phyloP scores from a whole-genome alignment of 1,140 invertebrate genomes.

The Hyposmocoma kahamanoa region DNA sequence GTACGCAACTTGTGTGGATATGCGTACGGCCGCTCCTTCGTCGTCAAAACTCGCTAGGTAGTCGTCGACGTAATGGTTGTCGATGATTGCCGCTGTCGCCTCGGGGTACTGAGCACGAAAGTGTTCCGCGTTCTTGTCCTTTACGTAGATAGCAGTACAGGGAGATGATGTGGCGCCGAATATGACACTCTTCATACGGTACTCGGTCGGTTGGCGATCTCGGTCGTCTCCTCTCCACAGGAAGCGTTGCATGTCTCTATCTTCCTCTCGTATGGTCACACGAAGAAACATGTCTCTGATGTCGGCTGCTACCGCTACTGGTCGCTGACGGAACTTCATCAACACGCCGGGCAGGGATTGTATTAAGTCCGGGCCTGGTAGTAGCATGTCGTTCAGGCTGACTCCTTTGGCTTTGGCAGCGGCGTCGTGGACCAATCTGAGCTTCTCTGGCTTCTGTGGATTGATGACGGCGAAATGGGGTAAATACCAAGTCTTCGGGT shows the following conservation, averaged over 20 bases:
- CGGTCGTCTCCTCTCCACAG: neutral
- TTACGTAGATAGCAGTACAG: slow-evolving; percentile 16
- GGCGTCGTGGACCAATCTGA: too few species aligned
- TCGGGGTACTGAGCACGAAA: slow-evolving; percentile 18
- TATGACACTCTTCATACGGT: slow-evolving; percentile 16
- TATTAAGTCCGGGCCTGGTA: too few species aligned
- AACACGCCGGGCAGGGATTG: neutral
- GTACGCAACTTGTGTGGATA: slow-evolving; percentile 11
- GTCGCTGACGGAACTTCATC: neutral
- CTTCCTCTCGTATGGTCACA: neutral
- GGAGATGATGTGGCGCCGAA: slow-evolving; percentile 24
- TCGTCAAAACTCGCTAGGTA: slow-evolving; percentile 29
- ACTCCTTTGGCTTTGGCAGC: too few species aligned
- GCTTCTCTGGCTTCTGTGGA: too few species aligned
- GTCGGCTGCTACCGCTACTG: neutral
- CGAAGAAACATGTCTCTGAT: neutral
- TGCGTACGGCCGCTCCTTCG: slow-evolving; percentile 9
- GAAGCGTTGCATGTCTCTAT: neutral
- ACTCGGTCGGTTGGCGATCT: slow-evolving; percentile 3
- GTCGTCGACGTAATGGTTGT: slow-evolving; percentile 53
- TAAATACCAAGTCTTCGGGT: too few species aligned
- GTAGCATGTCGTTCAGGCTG: too few species aligned
- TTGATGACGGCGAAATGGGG: too few species aligned
- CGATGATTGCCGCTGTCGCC: slow-evolving; percentile 29
- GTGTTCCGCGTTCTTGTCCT: slow-evolving; percentile 23